Evolutionary conservation across 1,140 invertebrate species (phyloP).

Genomic region (Macrobrachium rosenbergii): DNA sequence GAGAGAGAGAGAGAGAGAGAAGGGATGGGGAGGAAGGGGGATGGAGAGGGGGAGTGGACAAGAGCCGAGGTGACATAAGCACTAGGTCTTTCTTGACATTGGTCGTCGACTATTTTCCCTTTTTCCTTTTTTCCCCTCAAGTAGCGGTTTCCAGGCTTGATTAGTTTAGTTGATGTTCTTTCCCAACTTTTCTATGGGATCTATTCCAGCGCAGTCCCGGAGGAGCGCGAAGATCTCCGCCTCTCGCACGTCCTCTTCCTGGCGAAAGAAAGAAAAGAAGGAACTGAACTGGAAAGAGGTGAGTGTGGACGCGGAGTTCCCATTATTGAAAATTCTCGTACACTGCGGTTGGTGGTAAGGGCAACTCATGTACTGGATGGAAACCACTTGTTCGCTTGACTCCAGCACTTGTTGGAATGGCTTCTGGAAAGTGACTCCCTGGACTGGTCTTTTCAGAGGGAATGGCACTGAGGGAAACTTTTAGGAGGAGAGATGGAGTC

Average conservation of each 20-base stretch:
- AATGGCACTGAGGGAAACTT: conserved; percentile 42
- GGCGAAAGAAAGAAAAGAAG: conserved; percentile 18
- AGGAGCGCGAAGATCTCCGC: too few relatives aligned
- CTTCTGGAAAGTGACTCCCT: conserved; percentile 53
- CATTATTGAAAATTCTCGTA: conserved; percentile 47
- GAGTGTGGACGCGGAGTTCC: background rate
- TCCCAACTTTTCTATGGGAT: too few relatives aligned
- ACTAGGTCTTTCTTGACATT: conserved; percentile 10
- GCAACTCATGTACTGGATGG: conserved; percentile 57
- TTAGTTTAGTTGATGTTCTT: background rate
- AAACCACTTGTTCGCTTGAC: conserved; percentile 60
- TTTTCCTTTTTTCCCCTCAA: background rate
- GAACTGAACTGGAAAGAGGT: background rate
- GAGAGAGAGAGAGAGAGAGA: too few relatives aligned
- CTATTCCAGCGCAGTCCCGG: too few relatives aligned
- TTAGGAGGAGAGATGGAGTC: conserved; percentile 40
- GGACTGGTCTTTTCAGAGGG: conserved; percentile 39
- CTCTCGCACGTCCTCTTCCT: too few relatives aligned
- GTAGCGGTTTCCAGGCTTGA: background rate
- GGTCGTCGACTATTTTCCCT: background rate
- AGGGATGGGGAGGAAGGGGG: too few relatives aligned
- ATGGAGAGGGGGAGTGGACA: too few relatives aligned
- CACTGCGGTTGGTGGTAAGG: conserved; percentile 35
- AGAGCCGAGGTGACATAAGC: conserved; percentile 27
- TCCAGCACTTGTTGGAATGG: conserved; percentile 61